Percentiles rank a stretch among this genome's conserved stretches.
phyloP scores from a whole-genome alignment of 2,113 vertebrate genomes.

The Puma concolor region DNA sequence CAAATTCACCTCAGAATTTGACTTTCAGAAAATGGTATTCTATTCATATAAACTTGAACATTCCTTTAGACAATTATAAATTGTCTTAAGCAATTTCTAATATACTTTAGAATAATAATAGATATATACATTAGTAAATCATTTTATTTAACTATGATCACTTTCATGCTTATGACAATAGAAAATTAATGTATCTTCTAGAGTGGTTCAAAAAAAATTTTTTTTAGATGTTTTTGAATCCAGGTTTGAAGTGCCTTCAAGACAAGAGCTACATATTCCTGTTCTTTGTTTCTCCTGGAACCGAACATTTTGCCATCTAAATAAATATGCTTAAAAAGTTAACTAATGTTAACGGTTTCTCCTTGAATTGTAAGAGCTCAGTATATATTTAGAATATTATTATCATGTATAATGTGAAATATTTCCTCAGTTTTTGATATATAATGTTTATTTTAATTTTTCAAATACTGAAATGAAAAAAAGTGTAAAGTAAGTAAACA shows the following conservation, averaged over 20 bases:
- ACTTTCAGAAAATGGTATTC: not conserved
- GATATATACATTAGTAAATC: not conserved
- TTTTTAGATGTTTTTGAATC: not conserved
- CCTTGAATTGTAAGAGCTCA: not conserved
- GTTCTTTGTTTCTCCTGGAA: not conserved
- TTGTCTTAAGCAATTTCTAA: not conserved
- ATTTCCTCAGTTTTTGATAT: not conserved
- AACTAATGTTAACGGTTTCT: not conserved
- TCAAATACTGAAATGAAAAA: not conserved
- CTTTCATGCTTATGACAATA: not conserved
- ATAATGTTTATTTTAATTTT: not conserved
- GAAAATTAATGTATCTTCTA: not conserved
- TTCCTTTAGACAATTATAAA: not conserved
- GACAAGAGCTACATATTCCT: not conserved
- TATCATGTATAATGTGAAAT: not conserved
- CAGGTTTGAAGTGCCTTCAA: not conserved
- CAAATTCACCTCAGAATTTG: not conserved
- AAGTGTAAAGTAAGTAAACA: not conserved
- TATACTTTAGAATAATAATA: not conserved
- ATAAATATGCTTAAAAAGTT: not conserved
- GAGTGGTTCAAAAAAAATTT: not conserved
- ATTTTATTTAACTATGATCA: not conserved
- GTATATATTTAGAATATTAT: not conserved
- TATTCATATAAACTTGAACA: not conserved
- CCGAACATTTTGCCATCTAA: not conserved